A percentile compares a stretch with the other conserved stretches of the same genome.
Evolutionary conservation across 2,797 vertebrate genomes (phyloP).

Genomic region (Zalophus californianus): DNA sequence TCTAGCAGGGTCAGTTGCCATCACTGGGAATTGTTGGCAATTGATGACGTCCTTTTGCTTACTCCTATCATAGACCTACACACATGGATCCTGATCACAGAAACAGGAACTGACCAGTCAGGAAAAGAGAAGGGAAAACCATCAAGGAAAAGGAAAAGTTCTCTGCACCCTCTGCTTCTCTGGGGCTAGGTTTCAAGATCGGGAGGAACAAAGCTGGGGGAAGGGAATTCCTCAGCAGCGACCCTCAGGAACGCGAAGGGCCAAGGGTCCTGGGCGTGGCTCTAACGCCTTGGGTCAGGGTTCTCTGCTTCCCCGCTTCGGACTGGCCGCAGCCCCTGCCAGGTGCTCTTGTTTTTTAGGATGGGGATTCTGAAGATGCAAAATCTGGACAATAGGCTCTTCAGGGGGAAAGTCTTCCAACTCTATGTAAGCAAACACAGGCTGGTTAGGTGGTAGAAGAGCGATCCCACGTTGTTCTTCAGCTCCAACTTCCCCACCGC

Average conservation of each 20-base stretch:
- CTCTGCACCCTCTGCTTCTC: background rate
- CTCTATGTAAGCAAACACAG: background rate
- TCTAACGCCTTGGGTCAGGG: background rate
- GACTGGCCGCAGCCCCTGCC: background rate
- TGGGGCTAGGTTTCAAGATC: background rate
- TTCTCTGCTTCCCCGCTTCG: background rate
- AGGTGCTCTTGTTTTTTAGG: background rate
- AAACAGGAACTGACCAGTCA: background rate
- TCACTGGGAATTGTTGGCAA: background rate
- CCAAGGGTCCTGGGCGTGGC: too few species aligned
- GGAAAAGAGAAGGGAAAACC: background rate
- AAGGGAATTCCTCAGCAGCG: background rate
- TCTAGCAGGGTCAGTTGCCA: background rate
- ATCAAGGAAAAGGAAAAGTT: background rate
- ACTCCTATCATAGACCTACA: background rate
- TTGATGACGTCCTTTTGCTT: background rate
- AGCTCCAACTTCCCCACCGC: fast-evolving
- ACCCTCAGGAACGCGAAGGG: background rate
- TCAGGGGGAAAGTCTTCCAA: background rate
- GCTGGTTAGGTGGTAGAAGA: background rate
- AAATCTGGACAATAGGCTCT: background rate
- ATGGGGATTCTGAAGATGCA: background rate
- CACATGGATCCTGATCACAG: background rate
- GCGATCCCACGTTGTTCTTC: background rate
- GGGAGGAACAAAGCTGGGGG: background rate